Base-by-base conservation (phyloP, 2,797 vertebrate species). In the Bovichtus diacanthus region DNA sequence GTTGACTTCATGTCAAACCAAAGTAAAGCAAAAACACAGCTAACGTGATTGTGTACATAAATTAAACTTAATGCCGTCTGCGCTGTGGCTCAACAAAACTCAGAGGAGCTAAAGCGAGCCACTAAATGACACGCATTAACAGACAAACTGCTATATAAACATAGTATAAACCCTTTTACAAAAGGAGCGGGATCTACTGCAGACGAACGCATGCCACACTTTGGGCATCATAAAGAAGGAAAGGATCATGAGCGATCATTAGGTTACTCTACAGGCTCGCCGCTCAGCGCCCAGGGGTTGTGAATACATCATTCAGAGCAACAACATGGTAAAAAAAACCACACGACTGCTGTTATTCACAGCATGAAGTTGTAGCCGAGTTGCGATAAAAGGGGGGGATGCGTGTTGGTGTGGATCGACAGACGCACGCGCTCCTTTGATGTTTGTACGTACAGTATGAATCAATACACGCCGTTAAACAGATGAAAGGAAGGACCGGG, bases 241-340 rank as follows among this genome's bases (percentile, higher is more conserved):
- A 11, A 50, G 49, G 62, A 58, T 79, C 44, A 78, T 65, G 46
- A 65, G 15, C 72, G 44, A 80, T 74, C 15, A 79, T 70, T 68
- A 63, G 21, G 44, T 62, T 50, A 23, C 19, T 50, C 29, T 47
- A 25, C 25, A 38, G 75, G 50, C 15, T 16, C 34, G 29, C 27
- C 18, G 47, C 4, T 31, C 29, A n/a, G 61, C 11, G 4, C 34
- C 19, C 36, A 55, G 18, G 27, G n/a, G 16, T 44, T 19, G n/a
- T 61, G 29, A 49, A 74, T 56, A 29, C 49, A 50, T 69, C 44
- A 55, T 36, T 80, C 31, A 67, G 15, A 21, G 3, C 31, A 54
- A 43, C 51, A 29, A 47, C 62, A 68, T 44, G 61, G 50, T 49
- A 19, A 78, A 67, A 67, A 46, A 69, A 50, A 63, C 54, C 72